phyloP scores from a whole-genome alignment of 2,113 vertebrate genomes.

The Tautogolabrus adspersus region DNA sequence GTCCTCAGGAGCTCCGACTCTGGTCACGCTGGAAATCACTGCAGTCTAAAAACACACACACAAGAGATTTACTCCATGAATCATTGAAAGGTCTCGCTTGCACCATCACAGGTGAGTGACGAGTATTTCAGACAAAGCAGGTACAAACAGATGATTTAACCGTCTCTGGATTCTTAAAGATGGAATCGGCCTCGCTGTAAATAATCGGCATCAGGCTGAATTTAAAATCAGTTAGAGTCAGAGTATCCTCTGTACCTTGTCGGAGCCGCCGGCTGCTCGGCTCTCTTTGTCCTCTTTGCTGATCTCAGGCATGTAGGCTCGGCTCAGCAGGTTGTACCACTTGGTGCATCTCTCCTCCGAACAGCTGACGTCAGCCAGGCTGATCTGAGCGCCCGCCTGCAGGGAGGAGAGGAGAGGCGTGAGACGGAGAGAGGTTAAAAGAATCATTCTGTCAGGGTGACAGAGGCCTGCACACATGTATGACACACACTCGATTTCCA shows the following conservation, averaged over 20 bases:
- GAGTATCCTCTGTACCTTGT: conserved; percentile 31
- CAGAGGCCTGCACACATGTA: no score
- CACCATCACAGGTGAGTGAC: no score
- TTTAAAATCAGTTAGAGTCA: neutral
- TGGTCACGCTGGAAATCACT: conserved; percentile 73
- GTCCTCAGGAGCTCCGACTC: conserved; percentile 70
- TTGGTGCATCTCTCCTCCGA: conserved; percentile 88
- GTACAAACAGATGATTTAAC: no score
- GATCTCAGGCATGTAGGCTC: conserved; percentile 86
- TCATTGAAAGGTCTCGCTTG: no score
- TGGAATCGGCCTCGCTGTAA: neutral
- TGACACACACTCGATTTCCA: neutral
- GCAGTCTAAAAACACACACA: conserved; percentile 78
- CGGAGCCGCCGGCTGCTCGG: neutral
- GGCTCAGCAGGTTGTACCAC: conserved; percentile 96
- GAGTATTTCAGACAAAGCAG: no score
- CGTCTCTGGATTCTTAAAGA: neutral
- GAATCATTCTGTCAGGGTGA: neutral
- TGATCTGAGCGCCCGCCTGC: conserved; percentile 96
- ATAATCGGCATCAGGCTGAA: neutral
- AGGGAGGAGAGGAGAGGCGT: neutral
- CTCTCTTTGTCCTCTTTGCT: conserved; percentile 77
- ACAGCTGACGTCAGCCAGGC: conserved; percentile 90
- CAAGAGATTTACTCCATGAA: no score
- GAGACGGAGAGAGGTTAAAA: neutral